Percentiles rank a stretch among this genome's conserved stretches.
These are phyloP conservation scores for Odontomachus brunneus DNA, from an alignment of 1,140 invertebrate species.

Conservation along the genomic window DNA sequence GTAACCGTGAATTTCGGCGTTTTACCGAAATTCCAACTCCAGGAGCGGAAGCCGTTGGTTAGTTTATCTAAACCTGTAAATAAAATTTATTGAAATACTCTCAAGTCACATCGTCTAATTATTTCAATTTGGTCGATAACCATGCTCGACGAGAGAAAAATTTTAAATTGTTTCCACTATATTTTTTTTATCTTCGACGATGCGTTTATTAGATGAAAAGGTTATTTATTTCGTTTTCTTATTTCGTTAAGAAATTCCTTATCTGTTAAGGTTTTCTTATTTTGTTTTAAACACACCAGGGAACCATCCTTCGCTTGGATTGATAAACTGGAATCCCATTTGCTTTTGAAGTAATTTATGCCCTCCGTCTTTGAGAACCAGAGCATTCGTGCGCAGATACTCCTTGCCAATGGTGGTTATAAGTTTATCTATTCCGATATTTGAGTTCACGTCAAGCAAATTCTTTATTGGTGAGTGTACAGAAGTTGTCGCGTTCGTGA, in stretches of 20 bases:
- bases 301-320: conserved; percentile 94
- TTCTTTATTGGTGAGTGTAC: conserved; percentile 92
- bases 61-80: conserved; percentile 88
- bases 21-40: conserved; percentile 96
- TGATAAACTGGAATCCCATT: conserved; percentile 93
- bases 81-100: conserved; percentile 52
- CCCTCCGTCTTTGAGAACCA: conserved; percentile 89
- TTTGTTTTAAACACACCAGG: conserved; percentile 87
- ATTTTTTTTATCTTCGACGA: too few species aligned
- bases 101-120: neutral
- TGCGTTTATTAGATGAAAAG: too few species aligned
- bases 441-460: conserved; percentile 89
- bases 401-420: conserved; percentile 92
- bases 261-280: too few species aligned
- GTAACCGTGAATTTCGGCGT: conserved; percentile 93
- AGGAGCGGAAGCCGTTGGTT: conserved; percentile 89
- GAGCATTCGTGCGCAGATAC: conserved; percentile 90
- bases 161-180: too few species aligned
- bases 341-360: conserved; percentile 89
- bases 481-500: conserved; percentile 93
- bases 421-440: conserved; percentile 89
- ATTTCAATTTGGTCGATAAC: neutral
- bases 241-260: too few species aligned
- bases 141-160: too few species aligned
- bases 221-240: too few species aligned